Percentiles rank a stretch among this genome's conserved stretches.
Conservation (phyloP, 2,797 vertebrate genomes). For the Craterocephalus amniculus region DNA sequence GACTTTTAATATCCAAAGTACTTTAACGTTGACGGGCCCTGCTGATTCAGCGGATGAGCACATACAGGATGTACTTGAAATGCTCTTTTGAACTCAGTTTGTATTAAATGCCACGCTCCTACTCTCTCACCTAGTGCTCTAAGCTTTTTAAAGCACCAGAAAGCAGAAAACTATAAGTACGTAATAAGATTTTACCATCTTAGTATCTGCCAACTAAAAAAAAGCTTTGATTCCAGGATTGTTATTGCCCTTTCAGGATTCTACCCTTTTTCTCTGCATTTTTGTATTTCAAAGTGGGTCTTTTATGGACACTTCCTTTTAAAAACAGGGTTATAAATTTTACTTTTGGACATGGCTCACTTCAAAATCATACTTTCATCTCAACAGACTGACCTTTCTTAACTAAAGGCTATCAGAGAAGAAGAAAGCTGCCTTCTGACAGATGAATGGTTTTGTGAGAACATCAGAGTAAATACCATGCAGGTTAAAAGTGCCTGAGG, state of each 20-base stretch:
- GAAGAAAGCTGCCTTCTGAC: not conserved
- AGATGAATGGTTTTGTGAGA: slow-evolving; percentile 4
- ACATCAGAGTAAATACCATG: slow-evolving; percentile 1
- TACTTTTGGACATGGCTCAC: slow-evolving; percentile 5
- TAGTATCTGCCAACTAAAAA: slow-evolving; percentile 1
- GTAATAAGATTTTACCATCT: not conserved
- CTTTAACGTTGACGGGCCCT: slow-evolving; percentile 29
- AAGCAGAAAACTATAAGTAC: not conserved
- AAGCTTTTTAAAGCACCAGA: not conserved
- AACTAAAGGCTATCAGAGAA: slow-evolving; percentile 6
- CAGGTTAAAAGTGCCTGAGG: not conserved
- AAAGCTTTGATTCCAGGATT: not conserved
- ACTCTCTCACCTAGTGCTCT: not conserved
- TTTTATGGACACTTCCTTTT: slow-evolving; percentile 4
- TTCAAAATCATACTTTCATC: slow-evolving; percentile 28
- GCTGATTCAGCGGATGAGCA: slow-evolving; percentile 40
- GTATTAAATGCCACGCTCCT: slow-evolving; percentile 10
- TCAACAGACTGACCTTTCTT: not conserved
- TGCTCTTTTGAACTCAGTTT: slow-evolving; percentile 27
- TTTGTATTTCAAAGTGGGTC: slow-evolving; percentile 12
- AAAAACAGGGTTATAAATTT: not conserved
- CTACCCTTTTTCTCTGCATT: not conserved
- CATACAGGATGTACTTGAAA: slow-evolving; percentile 21
- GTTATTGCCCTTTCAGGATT: not conserved
- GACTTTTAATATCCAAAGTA: slow-evolving; percentile 29